A percentile compares a stretch with the other conserved stretches of the same genome.
phyloP scores from a whole-genome alignment of 2,797 vertebrate species.

The Sebastes dallii region DNA sequence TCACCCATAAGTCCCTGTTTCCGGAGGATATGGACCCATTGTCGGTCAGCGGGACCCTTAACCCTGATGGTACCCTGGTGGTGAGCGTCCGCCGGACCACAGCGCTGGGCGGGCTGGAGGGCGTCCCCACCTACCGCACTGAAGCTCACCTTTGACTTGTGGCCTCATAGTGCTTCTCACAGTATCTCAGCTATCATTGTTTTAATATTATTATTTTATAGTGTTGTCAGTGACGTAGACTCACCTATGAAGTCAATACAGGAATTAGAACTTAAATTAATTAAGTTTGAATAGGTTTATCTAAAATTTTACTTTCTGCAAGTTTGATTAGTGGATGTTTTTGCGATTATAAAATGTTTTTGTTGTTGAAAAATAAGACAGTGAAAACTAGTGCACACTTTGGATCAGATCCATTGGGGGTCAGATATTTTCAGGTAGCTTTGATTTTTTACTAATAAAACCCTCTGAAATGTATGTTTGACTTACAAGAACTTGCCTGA shows the following conservation, averaged over 20 bases:
- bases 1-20: conserved; percentile 87
- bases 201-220: background rate
- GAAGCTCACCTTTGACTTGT: conserved; percentile 73
- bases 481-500: background rate
- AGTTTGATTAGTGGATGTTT: background rate
- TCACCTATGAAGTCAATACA: background rate
- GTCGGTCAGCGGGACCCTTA: conserved; percentile 81
- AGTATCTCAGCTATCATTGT: background rate
- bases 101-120: background rate
- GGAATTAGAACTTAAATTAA: background rate
- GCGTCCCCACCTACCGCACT: conserved; percentile 53
- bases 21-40: conserved; percentile 88
- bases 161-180: background rate
- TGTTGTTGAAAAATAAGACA: background rate
- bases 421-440: background rate
- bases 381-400: background rate
- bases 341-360: background rate
- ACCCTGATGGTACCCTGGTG: conserved; percentile 71
- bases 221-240: background rate
- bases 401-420: background rate
- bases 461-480: background rate
- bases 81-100: conserved; percentile 73
- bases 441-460: background rate
- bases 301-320: background rate
- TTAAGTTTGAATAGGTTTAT: background rate